These are phyloP conservation scores for Drosophila rubida DNA, from an alignment of 2,888 invertebrate genomes.

Conservation along the genomic window DNA sequence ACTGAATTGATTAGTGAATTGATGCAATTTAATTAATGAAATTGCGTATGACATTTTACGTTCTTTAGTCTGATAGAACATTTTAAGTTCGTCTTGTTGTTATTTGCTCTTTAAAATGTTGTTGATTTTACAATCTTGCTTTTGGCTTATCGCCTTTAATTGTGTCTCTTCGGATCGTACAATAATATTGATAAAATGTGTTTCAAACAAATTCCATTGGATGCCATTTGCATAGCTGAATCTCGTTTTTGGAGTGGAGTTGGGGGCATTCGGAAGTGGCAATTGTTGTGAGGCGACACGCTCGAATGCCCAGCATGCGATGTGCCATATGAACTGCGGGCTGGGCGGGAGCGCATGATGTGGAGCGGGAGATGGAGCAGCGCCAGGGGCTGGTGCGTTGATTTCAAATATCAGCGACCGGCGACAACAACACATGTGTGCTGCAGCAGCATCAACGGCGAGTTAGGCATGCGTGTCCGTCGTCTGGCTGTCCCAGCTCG, in stretches of 20 bases:
- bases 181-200: conserved; percentile 62
- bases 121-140: conserved; percentile 12
- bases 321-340: conserved; percentile 8
- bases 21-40: neutral
- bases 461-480: conserved; percentile 66
- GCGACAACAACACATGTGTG: conserved; percentile 53
- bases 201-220: conserved; percentile 35
- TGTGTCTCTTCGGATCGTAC: conserved; percentile 49
- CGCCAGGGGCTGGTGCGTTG: conserved; percentile 9
- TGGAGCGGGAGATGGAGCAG: neutral
- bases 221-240: conserved; percentile 33
- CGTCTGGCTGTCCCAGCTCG: conserved; percentile 21
- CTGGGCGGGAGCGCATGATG: neutral
- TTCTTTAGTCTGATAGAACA: neutral
- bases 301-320: conserved; percentile 59
- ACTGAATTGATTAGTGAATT: too few species aligned
- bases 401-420: conserved; percentile 52
- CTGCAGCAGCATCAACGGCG: conserved; percentile 30
- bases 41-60: neutral
- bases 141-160: conserved; percentile 50
- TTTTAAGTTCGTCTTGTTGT: conserved; percentile 6
- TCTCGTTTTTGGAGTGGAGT: conserved; percentile 22
- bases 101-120: neutral
- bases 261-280: conserved; percentile 56
- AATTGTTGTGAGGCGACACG: conserved; percentile 63